phyloP scores from a whole-genome alignment of 2,797 vertebrate genomes.

The Acrossocheilus wenchowensis region DNA sequence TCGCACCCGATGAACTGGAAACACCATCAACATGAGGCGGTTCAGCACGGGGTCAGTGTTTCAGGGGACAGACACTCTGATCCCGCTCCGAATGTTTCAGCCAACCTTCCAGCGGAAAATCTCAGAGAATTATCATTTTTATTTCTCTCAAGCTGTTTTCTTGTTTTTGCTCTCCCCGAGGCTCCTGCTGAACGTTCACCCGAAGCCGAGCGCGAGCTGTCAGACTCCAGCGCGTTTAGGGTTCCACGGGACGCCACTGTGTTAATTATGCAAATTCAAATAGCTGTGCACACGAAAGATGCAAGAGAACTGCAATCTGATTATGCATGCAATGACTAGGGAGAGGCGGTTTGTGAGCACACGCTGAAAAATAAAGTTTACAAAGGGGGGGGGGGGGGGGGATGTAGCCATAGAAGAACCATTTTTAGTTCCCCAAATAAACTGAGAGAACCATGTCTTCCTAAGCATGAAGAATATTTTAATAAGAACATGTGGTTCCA shows the following conservation, averaged over 20 bases:
- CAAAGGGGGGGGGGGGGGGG: background rate
- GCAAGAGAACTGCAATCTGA: constrained; percentile 75
- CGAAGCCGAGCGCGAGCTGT: constrained; percentile 63
- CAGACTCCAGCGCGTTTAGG: constrained; percentile 67
- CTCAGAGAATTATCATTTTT: background rate
- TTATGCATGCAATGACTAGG: constrained; percentile 65
- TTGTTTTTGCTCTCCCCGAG: background rate
- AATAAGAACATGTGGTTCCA: background rate
- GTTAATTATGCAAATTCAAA: constrained; percentile 77
- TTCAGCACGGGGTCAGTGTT: background rate
- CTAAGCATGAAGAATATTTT: background rate
- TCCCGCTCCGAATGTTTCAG: background rate
- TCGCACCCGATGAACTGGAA: background rate
- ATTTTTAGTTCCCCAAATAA: background rate
- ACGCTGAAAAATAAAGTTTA: background rate
- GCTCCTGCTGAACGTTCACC: constrained; percentile 53
- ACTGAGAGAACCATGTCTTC: background rate
- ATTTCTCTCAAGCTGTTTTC: background rate
- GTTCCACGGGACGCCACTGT: constrained; percentile 70
- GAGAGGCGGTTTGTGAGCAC: constrained; percentile 24
- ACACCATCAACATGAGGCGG: background rate
- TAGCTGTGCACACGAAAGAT: constrained; percentile 73
- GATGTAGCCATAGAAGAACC: background rate
- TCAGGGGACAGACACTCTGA: background rate
- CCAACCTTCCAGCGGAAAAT: background rate